These are phyloP conservation scores for Acanthurus leucopareius DNA, from an alignment of 2,797 vertebrate species.

Conservation along the genomic window DNA sequence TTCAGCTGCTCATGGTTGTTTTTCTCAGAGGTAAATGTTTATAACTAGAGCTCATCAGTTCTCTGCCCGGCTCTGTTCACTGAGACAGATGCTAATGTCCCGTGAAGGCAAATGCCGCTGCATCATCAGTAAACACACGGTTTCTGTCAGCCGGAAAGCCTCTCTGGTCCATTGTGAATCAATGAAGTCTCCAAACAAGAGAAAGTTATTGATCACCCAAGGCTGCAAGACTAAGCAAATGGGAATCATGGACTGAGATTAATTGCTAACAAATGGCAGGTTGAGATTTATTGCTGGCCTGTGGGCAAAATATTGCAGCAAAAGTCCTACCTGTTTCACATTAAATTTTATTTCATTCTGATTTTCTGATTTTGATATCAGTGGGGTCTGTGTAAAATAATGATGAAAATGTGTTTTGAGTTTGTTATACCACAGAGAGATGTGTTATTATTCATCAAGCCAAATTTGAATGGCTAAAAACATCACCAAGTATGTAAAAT, in stretches of 20 bases:
- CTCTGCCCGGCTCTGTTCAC: constrained; percentile 56
- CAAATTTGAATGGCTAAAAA: too few relatives aligned
- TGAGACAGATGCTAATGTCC: constrained; percentile 80
- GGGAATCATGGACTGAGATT: constrained; percentile 65
- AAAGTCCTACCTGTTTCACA: constrained; percentile 41
- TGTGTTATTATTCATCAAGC: too few relatives aligned
- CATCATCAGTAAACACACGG: constrained; percentile 79
- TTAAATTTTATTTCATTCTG: constrained; percentile 25
- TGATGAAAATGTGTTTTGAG: too few relatives aligned
- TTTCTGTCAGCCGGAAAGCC: constrained; percentile 66
- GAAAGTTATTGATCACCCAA: constrained; percentile 69
- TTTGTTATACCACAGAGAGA: too few relatives aligned
- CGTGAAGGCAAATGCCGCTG: constrained; percentile 75
- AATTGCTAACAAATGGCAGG: constrained; percentile 58
- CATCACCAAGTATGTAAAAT: too few relatives aligned
- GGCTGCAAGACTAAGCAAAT: constrained; percentile 63
- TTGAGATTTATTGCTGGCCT: constrained; percentile 53
- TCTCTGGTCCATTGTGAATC: constrained; percentile 68
- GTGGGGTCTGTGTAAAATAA: too few relatives aligned
- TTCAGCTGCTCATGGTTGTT: constrained; percentile 46
- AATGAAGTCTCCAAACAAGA: constrained; percentile 73
- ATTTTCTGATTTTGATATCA: constrained; percentile 24
- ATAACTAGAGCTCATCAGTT: constrained; percentile 69
- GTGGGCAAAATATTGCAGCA: constrained; percentile 44
- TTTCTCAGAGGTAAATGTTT: constrained; percentile 64